These are phyloP conservation scores for Microctenopoma lineatum DNA, from an alignment of 2,797 vertebrate genomes.

Conservation along the genomic window DNA sequence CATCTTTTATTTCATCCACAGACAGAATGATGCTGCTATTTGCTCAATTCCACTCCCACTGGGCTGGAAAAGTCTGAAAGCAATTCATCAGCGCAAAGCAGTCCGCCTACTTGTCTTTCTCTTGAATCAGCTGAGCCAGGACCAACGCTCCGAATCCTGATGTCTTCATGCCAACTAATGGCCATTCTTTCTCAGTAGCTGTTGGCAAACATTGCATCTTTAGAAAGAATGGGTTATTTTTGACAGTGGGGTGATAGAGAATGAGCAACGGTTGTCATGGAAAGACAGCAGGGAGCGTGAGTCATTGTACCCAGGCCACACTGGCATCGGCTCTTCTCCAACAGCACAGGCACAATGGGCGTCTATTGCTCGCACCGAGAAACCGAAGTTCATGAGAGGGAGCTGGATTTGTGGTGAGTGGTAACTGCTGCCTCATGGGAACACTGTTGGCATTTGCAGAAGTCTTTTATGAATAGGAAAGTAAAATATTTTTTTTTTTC, in stretches of 20 bases:
- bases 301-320: slow-evolving; percentile 39
- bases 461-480: background rate
- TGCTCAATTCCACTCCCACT: slow-evolving; percentile 45
- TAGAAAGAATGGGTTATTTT: slow-evolving; percentile 45
- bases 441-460: background rate
- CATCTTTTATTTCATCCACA: slow-evolving; percentile 39
- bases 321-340: slow-evolving; percentile 24
- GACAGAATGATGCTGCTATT: slow-evolving; percentile 47
- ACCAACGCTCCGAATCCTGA: slow-evolving; percentile 31
- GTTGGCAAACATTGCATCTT: slow-evolving; percentile 54
- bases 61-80: slow-evolving; percentile 32
- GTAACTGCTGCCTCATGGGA: slow-evolving; percentile 1
- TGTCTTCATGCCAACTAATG: slow-evolving; percentile 55
- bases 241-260: slow-evolving; percentile 39
- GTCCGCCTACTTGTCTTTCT: slow-evolving; percentile 29
- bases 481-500: background rate
- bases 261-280: slow-evolving; percentile 61
- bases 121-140: slow-evolving; percentile 51
- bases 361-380: slow-evolving; percentile 12
- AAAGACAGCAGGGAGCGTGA: slow-evolving; percentile 53
- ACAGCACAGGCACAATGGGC: background rate
- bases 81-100: slow-evolving; percentile 55
- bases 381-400: slow-evolving; percentile 4
- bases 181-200: slow-evolving; percentile 33
- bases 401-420: background rate